A percentile compares a stretch with the other conserved stretches of the same genome.
Evolutionary conservation across 2,113 vertebrate species (phyloP).

Genomic region (Indicator maculatus): DNA sequence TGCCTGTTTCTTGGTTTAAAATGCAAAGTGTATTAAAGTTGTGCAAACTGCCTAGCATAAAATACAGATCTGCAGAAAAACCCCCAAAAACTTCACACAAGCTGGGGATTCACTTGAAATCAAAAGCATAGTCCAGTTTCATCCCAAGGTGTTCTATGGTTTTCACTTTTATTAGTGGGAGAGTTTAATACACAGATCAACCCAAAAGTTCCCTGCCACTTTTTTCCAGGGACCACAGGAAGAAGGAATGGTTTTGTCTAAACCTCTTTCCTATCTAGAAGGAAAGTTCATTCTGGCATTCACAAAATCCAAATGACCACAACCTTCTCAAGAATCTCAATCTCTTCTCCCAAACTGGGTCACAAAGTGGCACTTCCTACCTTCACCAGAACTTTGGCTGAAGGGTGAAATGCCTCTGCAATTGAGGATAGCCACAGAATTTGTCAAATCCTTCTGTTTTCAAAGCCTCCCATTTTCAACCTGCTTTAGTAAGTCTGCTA

Average conservation of each 20-base stretch:
- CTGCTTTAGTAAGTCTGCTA: background rate
- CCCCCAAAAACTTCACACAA: background rate
- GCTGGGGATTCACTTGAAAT: background rate
- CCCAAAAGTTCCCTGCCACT: background rate
- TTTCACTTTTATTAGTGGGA: background rate
- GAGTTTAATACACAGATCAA: background rate
- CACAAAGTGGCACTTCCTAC: background rate
- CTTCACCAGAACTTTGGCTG: background rate
- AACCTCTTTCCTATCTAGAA: background rate
- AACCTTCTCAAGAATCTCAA: background rate
- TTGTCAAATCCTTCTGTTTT: background rate
- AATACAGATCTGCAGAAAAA: background rate
- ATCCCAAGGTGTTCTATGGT: background rate
- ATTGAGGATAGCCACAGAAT: background rate
- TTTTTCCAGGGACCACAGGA: background rate
- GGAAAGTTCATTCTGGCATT: background rate
- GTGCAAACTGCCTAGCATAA: background rate
- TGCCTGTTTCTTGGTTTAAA: background rate
- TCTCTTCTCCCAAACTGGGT: background rate
- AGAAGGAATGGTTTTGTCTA: background rate
- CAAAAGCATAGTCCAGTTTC: background rate
- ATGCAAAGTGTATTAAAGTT: background rate
- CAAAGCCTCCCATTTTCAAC: background rate
- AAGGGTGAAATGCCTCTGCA: background rate
- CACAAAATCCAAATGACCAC: background rate